Percentiles rank a stretch among this genome's conserved stretches.
These are phyloP conservation scores for Theristus sp. DNA, from an alignment of 2,888 invertebrate species.

Conservation along the genomic window DNA sequence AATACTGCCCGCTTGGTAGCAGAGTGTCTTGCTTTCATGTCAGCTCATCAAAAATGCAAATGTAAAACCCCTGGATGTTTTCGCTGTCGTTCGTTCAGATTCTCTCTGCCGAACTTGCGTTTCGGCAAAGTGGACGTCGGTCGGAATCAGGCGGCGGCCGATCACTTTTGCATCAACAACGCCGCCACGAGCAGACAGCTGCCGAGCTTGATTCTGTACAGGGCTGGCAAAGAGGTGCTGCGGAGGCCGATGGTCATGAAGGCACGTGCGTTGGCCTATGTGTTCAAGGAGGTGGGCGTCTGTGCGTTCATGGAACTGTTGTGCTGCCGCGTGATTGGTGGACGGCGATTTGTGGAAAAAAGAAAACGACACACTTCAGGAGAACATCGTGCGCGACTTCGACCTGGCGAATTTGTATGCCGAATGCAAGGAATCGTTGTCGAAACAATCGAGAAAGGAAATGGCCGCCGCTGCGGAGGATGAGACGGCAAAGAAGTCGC, in stretches of 20 bases:
- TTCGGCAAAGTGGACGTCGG: conserved; percentile 94
- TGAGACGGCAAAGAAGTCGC: no score
- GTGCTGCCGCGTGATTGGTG: no score
- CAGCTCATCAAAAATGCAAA: no score
- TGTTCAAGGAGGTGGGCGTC: conserved; percentile 52
- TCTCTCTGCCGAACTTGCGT: conserved; percentile 58
- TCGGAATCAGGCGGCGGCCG: conserved; percentile 56
- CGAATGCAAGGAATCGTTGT: neutral
- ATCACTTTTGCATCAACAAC: conserved; percentile 56
- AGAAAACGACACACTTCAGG: neutral
- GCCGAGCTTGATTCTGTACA: conserved; percentile 69
- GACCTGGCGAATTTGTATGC: neutral
- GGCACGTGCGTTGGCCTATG: conserved; percentile 52
- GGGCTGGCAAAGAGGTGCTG: conserved; percentile 53
- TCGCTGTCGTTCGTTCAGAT: conserved; percentile 34
- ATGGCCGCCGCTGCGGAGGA: neutral
- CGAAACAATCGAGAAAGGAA: neutral
- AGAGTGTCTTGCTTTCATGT: no score
- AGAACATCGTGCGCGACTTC: neutral
- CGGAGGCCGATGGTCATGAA: conserved; percentile 45
- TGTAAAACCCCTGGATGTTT: no score
- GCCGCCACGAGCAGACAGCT: conserved; percentile 78
- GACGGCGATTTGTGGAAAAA: neutral
- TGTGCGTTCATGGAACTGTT: neutral
- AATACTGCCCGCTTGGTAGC: no score